Percentiles rank a stretch among this genome's conserved stretches.
Conservation (phyloP, 2,113 vertebrate species). For the Lepisosteus osseus region DNA sequence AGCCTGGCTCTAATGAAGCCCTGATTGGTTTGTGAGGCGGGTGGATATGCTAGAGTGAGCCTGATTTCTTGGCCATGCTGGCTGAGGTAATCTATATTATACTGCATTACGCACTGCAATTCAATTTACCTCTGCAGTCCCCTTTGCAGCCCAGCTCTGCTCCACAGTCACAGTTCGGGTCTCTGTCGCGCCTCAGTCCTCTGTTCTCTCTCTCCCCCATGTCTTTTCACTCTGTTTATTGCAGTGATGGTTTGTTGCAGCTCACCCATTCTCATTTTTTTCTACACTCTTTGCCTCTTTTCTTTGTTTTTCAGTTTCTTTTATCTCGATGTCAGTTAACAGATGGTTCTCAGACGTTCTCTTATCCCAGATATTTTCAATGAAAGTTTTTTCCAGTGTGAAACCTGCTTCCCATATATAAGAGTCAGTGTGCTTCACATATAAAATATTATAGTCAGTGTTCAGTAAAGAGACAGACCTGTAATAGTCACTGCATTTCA, state of each 20-base stretch:
- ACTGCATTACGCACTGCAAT: conserved; percentile 40
- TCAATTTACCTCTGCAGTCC: conserved; percentile 64
- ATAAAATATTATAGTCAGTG: too few relatives aligned
- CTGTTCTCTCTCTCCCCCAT: not conserved
- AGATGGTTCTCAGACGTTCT: not conserved
- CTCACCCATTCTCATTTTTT: conserved; percentile 16
- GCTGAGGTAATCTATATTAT: conserved; percentile 55
- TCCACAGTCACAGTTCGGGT: not conserved
- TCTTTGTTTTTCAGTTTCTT: conserved; percentile 25
- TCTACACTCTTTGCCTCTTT: not conserved
- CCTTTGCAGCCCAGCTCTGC: conserved; percentile 15
- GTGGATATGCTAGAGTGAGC: conserved; percentile 77
- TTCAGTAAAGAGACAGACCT: too few relatives aligned
- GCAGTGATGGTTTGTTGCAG: conserved; percentile 21
- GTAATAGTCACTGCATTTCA: too few relatives aligned
- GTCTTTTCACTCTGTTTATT: conserved; percentile 18
- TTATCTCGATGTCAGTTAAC: not conserved
- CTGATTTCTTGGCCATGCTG: conserved; percentile 44
- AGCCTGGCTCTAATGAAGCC: conserved; percentile 76
- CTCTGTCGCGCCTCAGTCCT: not conserved
- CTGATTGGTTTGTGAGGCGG: conserved; percentile 81
- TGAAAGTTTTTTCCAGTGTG: not conserved
- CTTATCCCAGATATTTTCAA: not conserved
- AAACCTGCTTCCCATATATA: not conserved
- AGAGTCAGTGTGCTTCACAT: too few relatives aligned